Evolutionary conservation across 35 echinoderm and acorn worm genomes (phyloP).

Genomic region (Heliocidaris erythrogramma): DNA sequence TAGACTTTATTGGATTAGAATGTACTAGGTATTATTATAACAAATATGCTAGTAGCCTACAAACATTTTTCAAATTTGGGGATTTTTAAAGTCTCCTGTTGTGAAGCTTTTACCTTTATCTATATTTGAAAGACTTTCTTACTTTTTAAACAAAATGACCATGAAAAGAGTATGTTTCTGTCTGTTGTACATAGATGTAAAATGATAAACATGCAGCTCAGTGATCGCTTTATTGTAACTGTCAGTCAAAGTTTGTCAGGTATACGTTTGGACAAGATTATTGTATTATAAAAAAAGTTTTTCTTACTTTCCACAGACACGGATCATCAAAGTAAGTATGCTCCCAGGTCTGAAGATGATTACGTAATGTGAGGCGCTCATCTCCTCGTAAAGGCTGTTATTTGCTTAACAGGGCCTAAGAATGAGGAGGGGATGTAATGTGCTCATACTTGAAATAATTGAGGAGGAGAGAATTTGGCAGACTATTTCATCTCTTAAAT

Average conservation of each 20-base stretch:
- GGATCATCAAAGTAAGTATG: conserved; percentile 4
- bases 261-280: neutral
- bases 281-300: neutral
- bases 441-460: neutral
- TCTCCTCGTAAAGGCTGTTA: neutral
- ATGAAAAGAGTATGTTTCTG: neutral
- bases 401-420: neutral
- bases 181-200: neutral
- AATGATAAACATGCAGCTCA: too few species aligned
- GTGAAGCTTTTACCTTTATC: too few species aligned
- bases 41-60: neutral
- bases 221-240: too few species aligned
- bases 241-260: neutral
- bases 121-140: too few species aligned
- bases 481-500: neutral
- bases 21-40: neutral
- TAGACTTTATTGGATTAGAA: neutral
- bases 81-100: too few species aligned
- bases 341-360: neutral
- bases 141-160: neutral
- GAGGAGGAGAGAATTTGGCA: neutral
- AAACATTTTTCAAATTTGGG: too few species aligned
- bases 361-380: neutral
- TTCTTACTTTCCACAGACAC: neutral
- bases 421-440: neutral